Evolutionary conservation across 2,888 invertebrate species (phyloP), one percentile per base, ranked within the genome.

Genomic region (Melieria picta): DNA sequence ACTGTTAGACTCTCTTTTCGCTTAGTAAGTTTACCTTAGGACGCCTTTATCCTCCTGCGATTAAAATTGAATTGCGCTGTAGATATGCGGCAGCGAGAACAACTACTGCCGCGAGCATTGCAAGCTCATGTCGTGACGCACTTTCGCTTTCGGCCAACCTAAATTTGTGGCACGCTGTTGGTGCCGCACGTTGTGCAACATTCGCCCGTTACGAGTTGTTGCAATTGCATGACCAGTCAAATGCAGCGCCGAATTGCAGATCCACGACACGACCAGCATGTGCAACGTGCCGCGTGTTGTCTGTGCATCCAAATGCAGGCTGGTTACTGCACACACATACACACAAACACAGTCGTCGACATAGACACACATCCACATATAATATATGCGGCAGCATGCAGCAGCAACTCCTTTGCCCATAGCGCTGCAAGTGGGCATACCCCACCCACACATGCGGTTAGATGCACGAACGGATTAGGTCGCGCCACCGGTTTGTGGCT

Each of bases 131-230:
- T 70, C 70, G 70, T 65, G 71, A 65, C 58, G 47, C 65, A 71
- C 71, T 71, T 71, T 71, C 71, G 71, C 47, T 71, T 65, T 71
- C 65, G 47, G 50, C 13, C 65, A 71, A 65, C 61, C 71, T 46
- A 65, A 65, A 65, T 65, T 50, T 57, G 56, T 63, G n/a, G 7
- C n/a, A 48, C 42, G 4, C 52, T 30, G 4, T 6, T 66, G 7
- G 6, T 43, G 16, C 9, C 10, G 7, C 16, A 57, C 46, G 30
- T 48, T 48, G 6, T 30, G 11, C 30, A 6, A 61, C 45, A n/a
- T 7, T 30, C 16, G 50, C 13, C 10, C 16, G 7, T 11, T 61
- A 48, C 45, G 7, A 48, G 16, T 11, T 7, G n/a, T 13, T 45
- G 11, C 46, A 45, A 46, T 46, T 45, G 45, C 16, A 46, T 45